These are phyloP conservation scores for Bombus waltoni DNA, from an alignment of 1,140 invertebrate species.

Conservation along the genomic window DNA sequence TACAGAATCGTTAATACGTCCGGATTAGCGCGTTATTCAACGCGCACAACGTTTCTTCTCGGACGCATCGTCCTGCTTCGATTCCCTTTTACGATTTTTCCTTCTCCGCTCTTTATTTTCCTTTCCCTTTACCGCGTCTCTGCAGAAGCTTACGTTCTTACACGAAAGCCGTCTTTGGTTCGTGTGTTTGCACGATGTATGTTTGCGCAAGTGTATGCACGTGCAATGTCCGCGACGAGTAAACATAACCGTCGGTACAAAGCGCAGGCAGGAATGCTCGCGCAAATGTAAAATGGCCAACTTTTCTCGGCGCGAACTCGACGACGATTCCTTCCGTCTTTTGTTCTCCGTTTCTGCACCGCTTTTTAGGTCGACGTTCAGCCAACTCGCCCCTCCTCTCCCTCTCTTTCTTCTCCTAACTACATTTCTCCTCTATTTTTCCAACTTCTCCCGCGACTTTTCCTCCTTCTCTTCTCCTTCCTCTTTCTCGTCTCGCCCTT, in stretches of 20 bases:
- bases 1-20: conserved; percentile 14
- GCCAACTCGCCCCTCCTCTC: neutral
- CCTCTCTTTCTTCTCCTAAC: too few species aligned
- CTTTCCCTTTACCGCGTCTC: neutral
- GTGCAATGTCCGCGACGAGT: conserved; percentile 15
- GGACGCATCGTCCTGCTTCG: neutral
- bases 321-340: conserved; percentile 9
- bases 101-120: neutral
- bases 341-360: neutral
- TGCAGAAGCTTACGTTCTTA: conserved; percentile 3
- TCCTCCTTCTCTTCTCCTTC: neutral
- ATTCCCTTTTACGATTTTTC: neutral
- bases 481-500: neutral
- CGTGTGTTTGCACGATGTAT: conserved; percentile 20
- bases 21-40: neutral
- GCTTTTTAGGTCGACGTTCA: conserved; percentile 15
- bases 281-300: conserved; percentile 69
- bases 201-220: neutral
- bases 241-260: conserved; percentile 68
- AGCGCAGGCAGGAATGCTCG: conserved; percentile 59
- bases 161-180: neutral
- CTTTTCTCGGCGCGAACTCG: conserved; percentile 35
- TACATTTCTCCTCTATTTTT: conserved; percentile 13
- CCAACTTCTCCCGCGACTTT: neutral
- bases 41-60: neutral